Conservation (phyloP, 2,113 vertebrate species). For the Scomber scombrus region DNA sequence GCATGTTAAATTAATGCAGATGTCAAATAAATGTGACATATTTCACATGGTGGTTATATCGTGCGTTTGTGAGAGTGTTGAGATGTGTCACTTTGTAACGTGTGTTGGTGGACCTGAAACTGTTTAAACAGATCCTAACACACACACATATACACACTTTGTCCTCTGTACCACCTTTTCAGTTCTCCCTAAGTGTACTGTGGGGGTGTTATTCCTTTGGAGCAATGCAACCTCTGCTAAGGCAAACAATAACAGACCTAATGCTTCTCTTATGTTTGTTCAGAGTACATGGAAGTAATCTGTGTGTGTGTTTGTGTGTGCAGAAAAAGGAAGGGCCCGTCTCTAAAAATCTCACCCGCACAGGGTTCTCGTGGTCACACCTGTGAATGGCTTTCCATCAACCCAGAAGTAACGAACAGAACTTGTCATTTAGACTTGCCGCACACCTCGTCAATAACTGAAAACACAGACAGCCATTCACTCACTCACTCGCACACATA, state of each 20-base stretch:
- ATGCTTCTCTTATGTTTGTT: slow-evolving; percentile 74
- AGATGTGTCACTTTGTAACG: neutral
- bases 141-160: slow-evolving; percentile 13
- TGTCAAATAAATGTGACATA: slow-evolving; percentile 65
- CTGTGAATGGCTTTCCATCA: slow-evolving; percentile 77
- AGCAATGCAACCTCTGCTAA: slow-evolving; percentile 41
- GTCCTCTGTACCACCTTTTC: slow-evolving; percentile 31
- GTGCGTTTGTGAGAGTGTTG: slow-evolving; percentile 12
- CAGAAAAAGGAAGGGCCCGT: slow-evolving; percentile 9
- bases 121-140: slow-evolving; percentile 4
- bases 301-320: slow-evolving; percentile 32
- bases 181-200: slow-evolving; percentile 26
- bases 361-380: slow-evolving; percentile 63
- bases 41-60: slow-evolving; percentile 10
- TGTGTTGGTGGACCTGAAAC: neutral
- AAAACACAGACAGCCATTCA: slow-evolving; percentile 61
- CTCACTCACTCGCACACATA: neutral
- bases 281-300: slow-evolving; percentile 66
- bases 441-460: slow-evolving; percentile 79
- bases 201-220: slow-evolving; percentile 27
- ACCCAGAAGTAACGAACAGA: slow-evolving; percentile 57
- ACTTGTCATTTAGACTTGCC: slow-evolving; percentile 55
- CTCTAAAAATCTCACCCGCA: slow-evolving; percentile 33
- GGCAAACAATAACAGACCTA: slow-evolving; percentile 72
- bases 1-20: slow-evolving; percentile 62